phyloP scores from a whole-genome alignment of 2,113 vertebrate genomes.

The Nyctibius bracteatus region DNA sequence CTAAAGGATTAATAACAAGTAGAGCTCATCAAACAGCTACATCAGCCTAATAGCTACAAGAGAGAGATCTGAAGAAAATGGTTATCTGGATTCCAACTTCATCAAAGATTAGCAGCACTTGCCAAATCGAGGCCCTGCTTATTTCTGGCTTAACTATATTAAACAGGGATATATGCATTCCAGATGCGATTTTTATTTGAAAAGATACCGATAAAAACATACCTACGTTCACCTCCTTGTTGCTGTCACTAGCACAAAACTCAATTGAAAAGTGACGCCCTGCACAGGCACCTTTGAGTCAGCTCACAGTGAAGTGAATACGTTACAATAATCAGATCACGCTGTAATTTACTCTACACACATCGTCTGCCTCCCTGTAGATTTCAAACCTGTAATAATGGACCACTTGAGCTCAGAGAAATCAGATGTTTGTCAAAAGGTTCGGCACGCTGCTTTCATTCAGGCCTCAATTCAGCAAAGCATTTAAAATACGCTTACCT shows the following conservation, averaged over 20 bases:
- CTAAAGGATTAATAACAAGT: neutral
- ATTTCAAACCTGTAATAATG: neutral
- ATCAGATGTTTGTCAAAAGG: neutral
- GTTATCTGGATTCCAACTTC: neutral
- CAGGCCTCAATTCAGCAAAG: neutral
- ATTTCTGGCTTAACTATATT: neutral
- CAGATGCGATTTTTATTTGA: neutral
- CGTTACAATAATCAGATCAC: neutral
- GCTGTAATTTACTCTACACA: neutral
- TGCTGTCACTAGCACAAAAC: neutral
- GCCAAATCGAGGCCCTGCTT: neutral
- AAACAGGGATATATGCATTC: neutral
- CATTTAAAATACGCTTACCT: neutral
- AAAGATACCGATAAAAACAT: neutral
- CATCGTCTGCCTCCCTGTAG: neutral
- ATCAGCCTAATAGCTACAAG: neutral
- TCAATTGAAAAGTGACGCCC: fast-evolving
- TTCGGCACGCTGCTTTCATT: neutral
- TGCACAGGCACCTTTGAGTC: neutral
- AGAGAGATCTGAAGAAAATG: neutral
- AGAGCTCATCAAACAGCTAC: neutral
- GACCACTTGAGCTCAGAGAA: neutral
- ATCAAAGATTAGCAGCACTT: neutral
- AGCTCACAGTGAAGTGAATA: fast-evolving
- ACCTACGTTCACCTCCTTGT: neutral